These are phyloP conservation scores for Chouioia cunea DNA, from an alignment of 2,888 invertebrate species.

Conservation along the genomic window DNA sequence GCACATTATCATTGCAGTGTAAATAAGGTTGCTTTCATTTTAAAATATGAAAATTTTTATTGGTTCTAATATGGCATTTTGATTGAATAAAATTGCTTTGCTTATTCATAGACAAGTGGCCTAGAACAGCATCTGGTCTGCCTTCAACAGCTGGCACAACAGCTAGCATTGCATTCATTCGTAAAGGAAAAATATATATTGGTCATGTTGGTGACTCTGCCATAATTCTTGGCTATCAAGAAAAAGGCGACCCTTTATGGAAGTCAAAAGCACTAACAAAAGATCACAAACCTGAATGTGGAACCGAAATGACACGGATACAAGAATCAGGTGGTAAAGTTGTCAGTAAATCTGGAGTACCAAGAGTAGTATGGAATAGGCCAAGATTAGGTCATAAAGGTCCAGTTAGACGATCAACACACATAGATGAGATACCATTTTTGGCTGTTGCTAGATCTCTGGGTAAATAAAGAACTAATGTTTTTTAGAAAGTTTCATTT, in stretches of 20 bases:
- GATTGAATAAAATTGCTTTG: neutral
- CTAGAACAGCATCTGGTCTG: slow-evolving; percentile 93
- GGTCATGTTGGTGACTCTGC: slow-evolving; percentile 99
- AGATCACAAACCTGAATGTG: slow-evolving; percentile 96
- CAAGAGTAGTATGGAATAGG: slow-evolving; percentile 97
- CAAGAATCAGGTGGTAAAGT: slow-evolving; percentile 86
- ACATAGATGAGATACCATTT: slow-evolving; percentile 94
- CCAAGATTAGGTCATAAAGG: slow-evolving; percentile 87
- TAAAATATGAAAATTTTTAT: no score
- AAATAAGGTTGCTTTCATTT: neutral
- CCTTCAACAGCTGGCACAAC: slow-evolving; percentile 98
- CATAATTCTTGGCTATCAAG: slow-evolving; percentile 88
- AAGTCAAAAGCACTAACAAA: slow-evolving; percentile 84
- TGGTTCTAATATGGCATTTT: neutral
- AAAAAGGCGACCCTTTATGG: slow-evolving; percentile 80
- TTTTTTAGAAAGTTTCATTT: slow-evolving; percentile 9
- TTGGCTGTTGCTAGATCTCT: slow-evolving; percentile 95
- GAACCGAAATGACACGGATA: slow-evolving; percentile 86
- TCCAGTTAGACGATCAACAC: slow-evolving; percentile 89
- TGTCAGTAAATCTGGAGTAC: slow-evolving; percentile 85
- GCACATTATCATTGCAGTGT: neutral
- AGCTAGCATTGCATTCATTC: slow-evolving; percentile 94
- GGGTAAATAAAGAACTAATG: slow-evolving; percentile 69
- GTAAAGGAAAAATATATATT: slow-evolving; percentile 93
- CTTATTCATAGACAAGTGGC: slow-evolving; percentile 85